These are phyloP conservation scores for Stichopus horrens DNA, from an alignment of 53 echinoderm and acorn worm species.

Conservation along the genomic window DNA sequence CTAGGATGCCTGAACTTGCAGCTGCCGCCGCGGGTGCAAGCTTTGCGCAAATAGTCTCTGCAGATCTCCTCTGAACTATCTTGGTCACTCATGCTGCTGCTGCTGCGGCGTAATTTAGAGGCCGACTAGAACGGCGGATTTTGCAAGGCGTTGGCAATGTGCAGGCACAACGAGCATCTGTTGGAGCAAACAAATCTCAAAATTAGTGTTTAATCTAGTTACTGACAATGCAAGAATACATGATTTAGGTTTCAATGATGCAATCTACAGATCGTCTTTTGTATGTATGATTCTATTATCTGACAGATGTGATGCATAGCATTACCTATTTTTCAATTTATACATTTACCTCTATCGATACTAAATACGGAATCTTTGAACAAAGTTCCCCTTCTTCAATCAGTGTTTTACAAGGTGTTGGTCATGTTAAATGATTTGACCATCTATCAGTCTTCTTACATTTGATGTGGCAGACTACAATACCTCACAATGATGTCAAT, in stretches of 20 bases:
- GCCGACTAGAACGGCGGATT: not conserved
- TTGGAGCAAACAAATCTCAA: conserved; percentile 1
- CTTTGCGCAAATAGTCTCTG: conserved; percentile 90
- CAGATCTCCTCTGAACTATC: conserved; percentile 60
- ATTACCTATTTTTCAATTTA: too few relatives aligned
- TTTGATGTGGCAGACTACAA: too few relatives aligned
- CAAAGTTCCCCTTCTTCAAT: too few relatives aligned
- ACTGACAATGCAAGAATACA: not conserved
- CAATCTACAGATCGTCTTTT: too few relatives aligned
- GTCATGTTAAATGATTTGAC: too few relatives aligned
- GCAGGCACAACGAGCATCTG: not conserved
- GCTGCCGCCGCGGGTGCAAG: conserved; percentile 85
- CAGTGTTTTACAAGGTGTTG: too few relatives aligned
- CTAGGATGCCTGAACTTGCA: conserved; percentile 92
- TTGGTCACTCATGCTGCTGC: conserved; percentile 34
- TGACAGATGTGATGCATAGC: too few relatives aligned
- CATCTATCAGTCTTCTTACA: too few relatives aligned
- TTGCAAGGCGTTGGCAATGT: not conserved
- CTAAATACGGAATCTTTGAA: too few relatives aligned
- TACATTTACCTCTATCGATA: too few relatives aligned
- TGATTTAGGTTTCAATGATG: not conserved
- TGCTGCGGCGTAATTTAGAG: not conserved
- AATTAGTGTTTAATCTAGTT: not conserved
- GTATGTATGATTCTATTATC: too few relatives aligned
- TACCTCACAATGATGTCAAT: too few relatives aligned